A percentile compares a stretch with the other conserved stretches of the same genome.
These are phyloP conservation scores for Tryphoninae sp. DNA, from an alignment of 2,888 invertebrate genomes.

Conservation along the genomic window DNA sequence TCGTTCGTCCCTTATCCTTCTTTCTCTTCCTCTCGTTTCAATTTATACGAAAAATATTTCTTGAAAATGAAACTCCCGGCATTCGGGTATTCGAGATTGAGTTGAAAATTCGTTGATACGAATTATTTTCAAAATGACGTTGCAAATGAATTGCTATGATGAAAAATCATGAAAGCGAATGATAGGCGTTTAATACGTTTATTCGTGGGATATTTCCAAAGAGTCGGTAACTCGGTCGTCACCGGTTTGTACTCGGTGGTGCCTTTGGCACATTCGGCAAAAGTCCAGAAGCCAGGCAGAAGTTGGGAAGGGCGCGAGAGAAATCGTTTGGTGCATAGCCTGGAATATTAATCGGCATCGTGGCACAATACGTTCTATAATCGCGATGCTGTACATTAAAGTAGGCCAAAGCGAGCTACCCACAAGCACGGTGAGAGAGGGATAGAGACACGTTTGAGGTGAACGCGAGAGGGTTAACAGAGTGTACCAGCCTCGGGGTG, in stretches of 20 bases:
- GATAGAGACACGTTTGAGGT: constrained; percentile 20
- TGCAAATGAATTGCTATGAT: too few species aligned
- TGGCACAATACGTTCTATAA: constrained; percentile 11
- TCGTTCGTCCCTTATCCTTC: constrained; percentile 20
- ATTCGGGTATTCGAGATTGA: constrained; percentile 16
- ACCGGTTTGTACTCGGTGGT: too few species aligned
- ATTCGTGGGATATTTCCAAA: too few species aligned
- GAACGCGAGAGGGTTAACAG: constrained; percentile 57
- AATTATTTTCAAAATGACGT: neutral
- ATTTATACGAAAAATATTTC: neutral
- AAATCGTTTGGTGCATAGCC: constrained; percentile 30
- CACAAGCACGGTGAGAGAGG: constrained; percentile 6
- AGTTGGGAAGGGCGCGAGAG: constrained; percentile 35
- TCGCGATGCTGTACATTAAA: constrained; percentile 43
- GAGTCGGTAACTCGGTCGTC: too few species aligned
- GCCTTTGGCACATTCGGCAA: constrained; percentile 29
- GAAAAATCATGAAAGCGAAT: neutral
- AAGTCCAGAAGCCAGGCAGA: constrained; percentile 1
- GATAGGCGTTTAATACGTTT: too few species aligned
- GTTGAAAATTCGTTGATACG: constrained; percentile 39
- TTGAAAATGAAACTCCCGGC: constrained; percentile 19
- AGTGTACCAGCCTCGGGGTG: constrained; percentile 55
- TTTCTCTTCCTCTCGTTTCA: constrained; percentile 21
- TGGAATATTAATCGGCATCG: constrained; percentile 55
- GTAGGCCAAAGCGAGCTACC: constrained; percentile 49